These are phyloP conservation scores for Microdon myrmicae DNA, from an alignment of 2,888 invertebrate species.

Conservation along the genomic window DNA sequence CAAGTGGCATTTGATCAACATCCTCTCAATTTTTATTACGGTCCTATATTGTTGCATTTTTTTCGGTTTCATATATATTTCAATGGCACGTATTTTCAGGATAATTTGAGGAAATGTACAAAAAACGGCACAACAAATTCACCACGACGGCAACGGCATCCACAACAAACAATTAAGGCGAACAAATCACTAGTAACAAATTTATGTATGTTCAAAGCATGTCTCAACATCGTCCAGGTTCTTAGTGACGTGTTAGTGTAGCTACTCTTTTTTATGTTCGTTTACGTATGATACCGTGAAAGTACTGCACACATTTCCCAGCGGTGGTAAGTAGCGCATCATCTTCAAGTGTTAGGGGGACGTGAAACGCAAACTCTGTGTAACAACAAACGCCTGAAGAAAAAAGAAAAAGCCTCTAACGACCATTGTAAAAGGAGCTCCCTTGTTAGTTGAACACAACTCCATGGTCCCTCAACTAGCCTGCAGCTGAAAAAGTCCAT, in stretches of 20 bases:
- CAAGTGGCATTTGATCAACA: too few species aligned
- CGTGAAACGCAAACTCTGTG: too few species aligned
- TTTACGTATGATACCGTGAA: constrained; percentile 24
- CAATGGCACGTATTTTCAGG: too few species aligned
- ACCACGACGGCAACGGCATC: too few species aligned
- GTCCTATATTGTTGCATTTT: too few species aligned
- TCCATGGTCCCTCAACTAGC: constrained; percentile 11
- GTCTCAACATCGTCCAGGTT: constrained; percentile 47
- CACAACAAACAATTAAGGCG: constrained; percentile 22
- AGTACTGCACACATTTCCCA: constrained; percentile 5
- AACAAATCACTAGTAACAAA: constrained; percentile 50
- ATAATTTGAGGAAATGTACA: constrained; percentile 15
- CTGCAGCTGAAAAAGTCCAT: constrained; percentile 26
- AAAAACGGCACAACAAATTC: constrained; percentile 5
- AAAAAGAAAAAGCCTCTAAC: too few species aligned
- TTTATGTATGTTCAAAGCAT: constrained; percentile 48
- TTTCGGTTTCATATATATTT: too few species aligned
- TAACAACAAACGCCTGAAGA: too few species aligned
- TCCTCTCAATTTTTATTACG: too few species aligned
- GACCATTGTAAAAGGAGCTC: constrained; percentile 35
- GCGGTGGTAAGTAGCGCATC: constrained; percentile 26
- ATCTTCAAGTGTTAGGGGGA: constrained; percentile 21
- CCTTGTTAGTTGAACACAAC: constrained; percentile 41
- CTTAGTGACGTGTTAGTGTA: constrained; percentile 16
- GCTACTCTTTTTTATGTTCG: constrained; percentile 12